phyloP scores from a whole-genome alignment of 1,140 invertebrate species.

The Sitobion miscanthi region DNA sequence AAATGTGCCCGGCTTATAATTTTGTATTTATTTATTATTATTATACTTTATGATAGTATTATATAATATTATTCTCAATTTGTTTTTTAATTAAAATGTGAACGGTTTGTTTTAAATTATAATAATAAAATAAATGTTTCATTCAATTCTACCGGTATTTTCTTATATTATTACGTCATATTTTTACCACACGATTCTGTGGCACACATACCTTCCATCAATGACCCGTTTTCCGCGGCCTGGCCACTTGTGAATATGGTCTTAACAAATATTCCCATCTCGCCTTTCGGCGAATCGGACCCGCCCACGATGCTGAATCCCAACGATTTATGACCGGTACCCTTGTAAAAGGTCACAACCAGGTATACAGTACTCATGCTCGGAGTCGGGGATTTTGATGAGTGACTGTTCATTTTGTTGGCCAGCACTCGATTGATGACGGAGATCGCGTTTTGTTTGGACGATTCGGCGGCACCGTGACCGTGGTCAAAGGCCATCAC shows the following conservation, averaged over 20 bases:
- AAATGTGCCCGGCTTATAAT: not conserved
- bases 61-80: not conserved
- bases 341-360: slow-evolving; percentile 69
- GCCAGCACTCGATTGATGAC: slow-evolving; percentile 59
- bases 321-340: slow-evolving; percentile 71
- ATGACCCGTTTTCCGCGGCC: slow-evolving; percentile 71
- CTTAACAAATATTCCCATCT: slow-evolving; percentile 77
- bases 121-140: not conserved
- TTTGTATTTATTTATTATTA: not conserved
- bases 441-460: slow-evolving; percentile 55
- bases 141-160: not conserved
- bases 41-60: no score
- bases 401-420: slow-evolving; percentile 25
- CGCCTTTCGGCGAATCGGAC: slow-evolving; percentile 72
- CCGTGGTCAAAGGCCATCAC: not conserved
- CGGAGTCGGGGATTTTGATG: not conserved
- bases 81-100: not conserved
- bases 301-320: slow-evolving; percentile 81
- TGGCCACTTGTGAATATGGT: slow-evolving; percentile 75
- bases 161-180: not conserved
- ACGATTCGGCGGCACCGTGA: not conserved
- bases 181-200: not conserved
- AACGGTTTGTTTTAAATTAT: not conserved
- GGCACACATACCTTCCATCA: slow-evolving; percentile 72
- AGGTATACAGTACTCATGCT: slow-evolving; percentile 55